These are phyloP conservation scores for Stegodyphus mimosarum DNA, from an alignment of 1,140 invertebrate species.

Conservation along the genomic window DNA sequence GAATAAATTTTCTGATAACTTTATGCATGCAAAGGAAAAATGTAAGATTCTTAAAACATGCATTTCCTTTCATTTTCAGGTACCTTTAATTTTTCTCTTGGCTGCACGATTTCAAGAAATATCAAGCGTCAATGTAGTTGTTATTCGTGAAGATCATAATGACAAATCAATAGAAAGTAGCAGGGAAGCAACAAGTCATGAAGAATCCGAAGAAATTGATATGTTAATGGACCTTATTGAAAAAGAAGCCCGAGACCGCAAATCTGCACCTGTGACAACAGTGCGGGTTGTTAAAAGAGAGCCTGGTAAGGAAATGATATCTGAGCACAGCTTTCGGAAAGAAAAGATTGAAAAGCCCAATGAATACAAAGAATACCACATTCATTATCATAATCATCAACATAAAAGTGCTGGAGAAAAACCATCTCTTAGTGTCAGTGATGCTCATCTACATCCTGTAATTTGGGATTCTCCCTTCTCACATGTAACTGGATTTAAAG, in stretches of 20 bases:
- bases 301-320: background rate
- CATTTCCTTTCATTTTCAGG: background rate
- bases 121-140: conserved; percentile 17
- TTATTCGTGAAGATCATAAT: conserved; percentile 16
- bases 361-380: conserved; percentile 32
- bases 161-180: conserved; percentile 22
- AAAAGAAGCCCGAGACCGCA: background rate
- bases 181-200: background rate
- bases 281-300: background rate
- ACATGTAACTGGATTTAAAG: background rate
- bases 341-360: conserved; percentile 14
- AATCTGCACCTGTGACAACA: background rate
- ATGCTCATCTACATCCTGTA: conserved; percentile 17
- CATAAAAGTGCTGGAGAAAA: conserved; percentile 7
- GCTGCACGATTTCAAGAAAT: background rate
- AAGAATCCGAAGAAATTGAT: conserved; percentile 44
- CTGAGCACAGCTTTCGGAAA: conserved; percentile 5
- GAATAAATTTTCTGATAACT: too few relatives aligned
- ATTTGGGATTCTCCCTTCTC: background rate
- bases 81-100: background rate
- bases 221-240: conserved; percentile 35
- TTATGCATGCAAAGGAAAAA: too few relatives aligned
- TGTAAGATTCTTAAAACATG: too few relatives aligned
- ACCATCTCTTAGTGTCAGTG: background rate
- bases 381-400: conserved; percentile 49